A percentile compares a stretch with the other conserved stretches of the same genome.
These are phyloP conservation scores for Ptychochromis oligacanthus DNA, from an alignment of 2,113 vertebrate species.

Conservation along the genomic window DNA sequence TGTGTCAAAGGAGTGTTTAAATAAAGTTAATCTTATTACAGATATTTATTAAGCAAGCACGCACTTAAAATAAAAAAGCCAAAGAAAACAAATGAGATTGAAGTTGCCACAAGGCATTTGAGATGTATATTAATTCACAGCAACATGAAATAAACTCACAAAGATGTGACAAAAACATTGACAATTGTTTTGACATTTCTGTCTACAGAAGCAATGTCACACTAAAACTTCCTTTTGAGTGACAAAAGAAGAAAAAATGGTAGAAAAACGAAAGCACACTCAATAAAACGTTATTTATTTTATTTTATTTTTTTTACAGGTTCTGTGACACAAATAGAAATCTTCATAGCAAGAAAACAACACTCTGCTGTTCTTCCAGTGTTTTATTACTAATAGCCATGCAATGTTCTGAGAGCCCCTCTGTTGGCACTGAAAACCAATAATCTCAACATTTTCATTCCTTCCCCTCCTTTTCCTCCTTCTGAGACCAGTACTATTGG, in stretches of 20 bases:
- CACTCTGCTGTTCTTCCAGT: neutral
- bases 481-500: constrained; percentile 31
- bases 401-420: neutral
- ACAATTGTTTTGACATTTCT: neutral
- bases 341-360: neutral
- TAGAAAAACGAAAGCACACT: neutral
- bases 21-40: neutral
- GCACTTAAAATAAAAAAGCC: neutral
- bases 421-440: neutral
- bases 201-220: neutral
- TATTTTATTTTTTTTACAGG: neutral
- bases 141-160: neutral
- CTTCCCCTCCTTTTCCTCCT: constrained; percentile 30
- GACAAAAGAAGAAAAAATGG: neutral
- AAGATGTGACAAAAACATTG: too few species aligned
- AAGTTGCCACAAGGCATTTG: neutral
- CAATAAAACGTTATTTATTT: neutral
- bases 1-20: too few species aligned
- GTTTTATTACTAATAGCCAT: neutral
- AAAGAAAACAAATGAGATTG: neutral
- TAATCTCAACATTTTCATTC: constrained; percentile 52
- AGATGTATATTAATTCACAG: neutral
- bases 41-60: neutral
- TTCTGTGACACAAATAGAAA: neutral
- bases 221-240: neutral